Conservation (phyloP, 2,888 invertebrate genomes). For the Diaphora mendica region DNA sequence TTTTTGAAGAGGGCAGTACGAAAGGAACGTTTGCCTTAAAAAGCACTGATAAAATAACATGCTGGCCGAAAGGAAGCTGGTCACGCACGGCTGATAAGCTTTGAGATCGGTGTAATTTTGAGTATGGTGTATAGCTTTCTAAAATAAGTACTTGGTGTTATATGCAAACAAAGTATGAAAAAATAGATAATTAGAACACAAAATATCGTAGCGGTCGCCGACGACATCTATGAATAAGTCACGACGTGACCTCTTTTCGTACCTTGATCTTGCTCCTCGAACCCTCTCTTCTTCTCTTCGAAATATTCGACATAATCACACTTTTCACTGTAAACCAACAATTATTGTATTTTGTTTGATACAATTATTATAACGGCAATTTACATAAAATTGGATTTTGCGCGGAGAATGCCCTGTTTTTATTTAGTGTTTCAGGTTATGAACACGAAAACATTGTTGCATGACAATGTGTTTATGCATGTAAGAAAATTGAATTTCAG, state of each 20-base stretch:
- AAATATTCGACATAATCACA: constrained; percentile 81
- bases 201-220: neutral
- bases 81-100: constrained; percentile 24
- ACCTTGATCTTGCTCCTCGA: constrained; percentile 86
- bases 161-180: neutral
- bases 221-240: neutral
- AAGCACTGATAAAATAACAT: constrained; percentile 11
- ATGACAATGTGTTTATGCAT: no score
- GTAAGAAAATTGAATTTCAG: neutral
- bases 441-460: neutral
- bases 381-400: constrained; percentile 43
- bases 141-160: neutral
- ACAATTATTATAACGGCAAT: constrained; percentile 51
- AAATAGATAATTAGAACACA: neutral
- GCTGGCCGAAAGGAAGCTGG: constrained; percentile 13
- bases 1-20: neutral
- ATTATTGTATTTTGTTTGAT: constrained; percentile 23
- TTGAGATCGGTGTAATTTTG: neutral
- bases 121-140: neutral
- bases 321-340: constrained; percentile 4
- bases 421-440: constrained; percentile 36
- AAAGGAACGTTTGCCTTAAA: constrained; percentile 1
- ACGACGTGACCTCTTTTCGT: constrained; percentile 63
- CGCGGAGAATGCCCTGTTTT: constrained; percentile 34
- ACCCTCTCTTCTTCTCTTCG: constrained; percentile 83